Evolutionary conservation across 30 jellyfish, hydroid and myxozoan genomes (phyloP).

Genomic region (Pseudorhiza aurosa): DNA sequence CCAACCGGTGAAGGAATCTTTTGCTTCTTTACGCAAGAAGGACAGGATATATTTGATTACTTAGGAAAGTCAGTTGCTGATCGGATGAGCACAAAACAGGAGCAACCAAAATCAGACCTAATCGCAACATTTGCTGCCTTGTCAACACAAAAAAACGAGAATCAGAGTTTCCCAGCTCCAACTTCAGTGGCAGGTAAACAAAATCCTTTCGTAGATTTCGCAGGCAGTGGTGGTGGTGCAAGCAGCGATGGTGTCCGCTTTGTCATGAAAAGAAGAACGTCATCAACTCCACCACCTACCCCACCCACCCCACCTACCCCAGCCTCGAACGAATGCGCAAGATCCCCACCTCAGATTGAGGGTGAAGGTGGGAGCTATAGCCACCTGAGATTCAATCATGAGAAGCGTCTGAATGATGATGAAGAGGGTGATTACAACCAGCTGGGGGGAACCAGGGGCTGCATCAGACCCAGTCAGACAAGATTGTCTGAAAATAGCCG

Average conservation of each 20-base stretch:
- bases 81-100: conserved; percentile 63
- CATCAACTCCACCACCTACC: conserved; percentile 61
- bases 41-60: conserved; percentile 75
- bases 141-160: conserved; percentile 11
- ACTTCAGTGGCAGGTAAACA: not conserved
- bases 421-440: conserved; percentile 18
- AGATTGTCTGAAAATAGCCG: conserved; percentile 50
- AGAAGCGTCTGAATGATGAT: not conserved
- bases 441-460: conserved; percentile 51
- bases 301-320: too few species aligned
- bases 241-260: conserved; percentile 36
- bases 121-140: not conserved
- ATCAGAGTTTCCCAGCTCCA: not conserved
- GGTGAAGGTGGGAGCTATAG: conserved; percentile 23
- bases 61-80: conserved; percentile 70
- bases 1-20: conserved; percentile 93
- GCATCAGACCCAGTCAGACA: conserved; percentile 40
- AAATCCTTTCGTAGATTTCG: conserved; percentile 30
- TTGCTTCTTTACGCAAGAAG: conserved; percentile 70
- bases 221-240: conserved; percentile 38
- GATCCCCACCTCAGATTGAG: conserved; percentile 21
- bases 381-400: conserved; percentile 24
- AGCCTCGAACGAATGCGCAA: conserved; percentile 11
- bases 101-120: conserved; percentile 18
- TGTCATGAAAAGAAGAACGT: conserved; percentile 54